These are phyloP conservation scores for Notarius quadriscutis DNA, from an alignment of 2,113 vertebrate genomes.

Conservation along the genomic window DNA sequence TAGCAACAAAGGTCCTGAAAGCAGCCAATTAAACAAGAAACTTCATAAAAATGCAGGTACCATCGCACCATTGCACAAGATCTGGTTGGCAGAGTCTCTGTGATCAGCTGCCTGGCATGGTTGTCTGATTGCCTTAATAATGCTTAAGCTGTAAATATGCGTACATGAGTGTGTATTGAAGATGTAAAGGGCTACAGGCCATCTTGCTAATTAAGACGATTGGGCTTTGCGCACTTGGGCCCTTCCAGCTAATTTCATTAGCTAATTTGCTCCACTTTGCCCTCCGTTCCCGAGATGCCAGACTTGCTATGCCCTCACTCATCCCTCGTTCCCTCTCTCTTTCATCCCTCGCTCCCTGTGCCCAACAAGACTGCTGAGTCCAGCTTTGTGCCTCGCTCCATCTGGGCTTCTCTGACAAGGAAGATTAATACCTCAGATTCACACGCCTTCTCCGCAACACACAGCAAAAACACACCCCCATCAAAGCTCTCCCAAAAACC, in stretches of 20 bases:
- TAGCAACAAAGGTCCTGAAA: background rate
- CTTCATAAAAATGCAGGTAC: background rate
- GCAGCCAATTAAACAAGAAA: background rate
- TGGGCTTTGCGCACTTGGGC: slow-evolving; percentile 71
- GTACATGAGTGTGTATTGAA: slow-evolving; percentile 19
- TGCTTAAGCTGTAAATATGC: slow-evolving; percentile 24
- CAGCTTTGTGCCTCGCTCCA: slow-evolving; percentile 93
- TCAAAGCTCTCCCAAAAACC: slow-evolving; percentile 27
- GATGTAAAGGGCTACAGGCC: slow-evolving; percentile 58
- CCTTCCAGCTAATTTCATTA: slow-evolving; percentile 76
- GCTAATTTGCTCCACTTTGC: slow-evolving; percentile 76
- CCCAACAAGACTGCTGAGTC: slow-evolving; percentile 90
- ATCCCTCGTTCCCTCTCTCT: slow-evolving; percentile 74
- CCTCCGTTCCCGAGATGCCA: slow-evolving; percentile 68
- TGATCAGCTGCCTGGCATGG: slow-evolving; percentile 15
- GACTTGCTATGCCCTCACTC: slow-evolving; percentile 63
- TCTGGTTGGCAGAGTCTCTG: background rate
- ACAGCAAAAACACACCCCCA: slow-evolving; percentile 52
- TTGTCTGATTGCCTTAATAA: background rate
- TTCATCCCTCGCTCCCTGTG: slow-evolving; percentile 76
- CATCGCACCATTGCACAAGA: background rate
- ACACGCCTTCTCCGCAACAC: slow-evolving; percentile 57
- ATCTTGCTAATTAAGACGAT: slow-evolving; percentile 76
- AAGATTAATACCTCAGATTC: slow-evolving; percentile 93
- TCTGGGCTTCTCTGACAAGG: slow-evolving; percentile 96